These are phyloP conservation scores for Mesembrinibis cayennensis DNA, from an alignment of 2,113 vertebrate species.

Conservation along the genomic window DNA sequence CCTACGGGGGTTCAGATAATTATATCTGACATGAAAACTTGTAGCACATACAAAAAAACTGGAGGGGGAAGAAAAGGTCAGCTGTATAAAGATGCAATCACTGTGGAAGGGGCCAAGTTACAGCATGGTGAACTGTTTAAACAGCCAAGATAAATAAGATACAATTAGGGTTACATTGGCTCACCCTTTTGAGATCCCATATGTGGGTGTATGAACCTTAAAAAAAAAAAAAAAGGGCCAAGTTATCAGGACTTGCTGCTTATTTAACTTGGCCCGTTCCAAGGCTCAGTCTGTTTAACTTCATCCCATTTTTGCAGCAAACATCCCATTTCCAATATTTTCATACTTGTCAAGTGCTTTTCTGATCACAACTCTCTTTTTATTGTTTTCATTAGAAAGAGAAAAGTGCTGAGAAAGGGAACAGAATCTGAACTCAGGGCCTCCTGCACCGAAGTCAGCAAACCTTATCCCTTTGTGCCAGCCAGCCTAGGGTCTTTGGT, in stretches of 20 bases:
- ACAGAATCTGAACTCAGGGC: slow-evolving; percentile 6
- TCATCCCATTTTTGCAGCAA: slow-evolving; percentile 35
- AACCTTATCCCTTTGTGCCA: slow-evolving; percentile 50
- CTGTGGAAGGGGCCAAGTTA: slow-evolving; percentile 53
- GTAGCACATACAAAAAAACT: slow-evolving; percentile 61
- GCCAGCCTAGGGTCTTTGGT: slow-evolving; percentile 30
- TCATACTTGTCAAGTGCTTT: slow-evolving; percentile 40
- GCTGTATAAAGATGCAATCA: slow-evolving; percentile 62
- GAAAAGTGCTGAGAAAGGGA: slow-evolving; percentile 58
- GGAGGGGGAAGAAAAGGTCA: slow-evolving; percentile 62
- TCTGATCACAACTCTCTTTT: slow-evolving; percentile 50
- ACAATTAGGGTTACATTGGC: slow-evolving; percentile 58
- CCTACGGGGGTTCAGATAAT: slow-evolving; percentile 67
- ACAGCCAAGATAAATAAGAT: slow-evolving; percentile 63
- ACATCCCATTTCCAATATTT: slow-evolving; percentile 45
- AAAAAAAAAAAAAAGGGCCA: background rate
- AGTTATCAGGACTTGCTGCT: slow-evolving; percentile 38
- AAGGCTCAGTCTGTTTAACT: slow-evolving; percentile 38
- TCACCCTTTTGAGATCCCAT: slow-evolving; percentile 51
- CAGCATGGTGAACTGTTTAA: slow-evolving; percentile 44
- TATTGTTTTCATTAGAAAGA: slow-evolving; percentile 62
- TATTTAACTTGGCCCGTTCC: slow-evolving; percentile 62
- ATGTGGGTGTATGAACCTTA: slow-evolving; percentile 39
- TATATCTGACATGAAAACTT: slow-evolving; percentile 69
- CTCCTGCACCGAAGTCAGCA: slow-evolving; percentile 62